Evolutionary conservation across 1,140 invertebrate genomes (phyloP).

Genomic region (Pollicipes pollicipes): DNA sequence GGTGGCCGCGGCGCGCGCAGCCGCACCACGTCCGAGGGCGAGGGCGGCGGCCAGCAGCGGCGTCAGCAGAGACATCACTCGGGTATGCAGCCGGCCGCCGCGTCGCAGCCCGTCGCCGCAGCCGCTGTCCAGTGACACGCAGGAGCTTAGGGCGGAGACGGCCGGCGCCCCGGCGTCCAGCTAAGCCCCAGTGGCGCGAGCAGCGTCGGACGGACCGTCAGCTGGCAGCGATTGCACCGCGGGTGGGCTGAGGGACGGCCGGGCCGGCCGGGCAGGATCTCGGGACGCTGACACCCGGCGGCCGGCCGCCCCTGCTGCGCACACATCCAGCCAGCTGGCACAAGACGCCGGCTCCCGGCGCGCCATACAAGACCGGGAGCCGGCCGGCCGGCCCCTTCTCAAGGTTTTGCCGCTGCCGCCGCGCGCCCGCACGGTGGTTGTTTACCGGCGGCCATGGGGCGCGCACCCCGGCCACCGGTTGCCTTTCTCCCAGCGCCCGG

Average conservation of each 20-base stretch:
- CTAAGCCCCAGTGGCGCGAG: not conserved
- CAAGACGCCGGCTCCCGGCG: not conserved
- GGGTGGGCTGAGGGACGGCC: too few species aligned
- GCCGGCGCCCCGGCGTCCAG: not conserved
- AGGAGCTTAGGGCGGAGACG: not conserved
- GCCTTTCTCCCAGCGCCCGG: not conserved
- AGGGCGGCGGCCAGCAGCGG: not conserved
- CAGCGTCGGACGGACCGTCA: too few species aligned
- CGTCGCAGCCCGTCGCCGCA: not conserved
- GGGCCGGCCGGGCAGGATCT: too few species aligned
- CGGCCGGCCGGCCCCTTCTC: not conserved
- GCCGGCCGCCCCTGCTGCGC: too few species aligned
- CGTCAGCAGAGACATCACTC: not conserved
- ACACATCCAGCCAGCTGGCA: not conserved
- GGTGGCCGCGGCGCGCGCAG: not conserved
- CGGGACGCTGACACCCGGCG: too few species aligned
- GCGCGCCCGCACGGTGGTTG: not conserved
- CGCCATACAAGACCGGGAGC: not conserved
- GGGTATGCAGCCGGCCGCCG: not conserved
- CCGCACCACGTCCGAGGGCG: not conserved
- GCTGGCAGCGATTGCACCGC: too few species aligned
- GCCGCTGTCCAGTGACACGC: not conserved
- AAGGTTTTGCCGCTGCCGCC: not conserved
- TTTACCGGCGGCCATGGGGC: not conserved
- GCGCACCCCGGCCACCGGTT: not conserved